Percentiles rank a stretch among this genome's conserved stretches.
Conservation (phyloP, 2,797 vertebrate species). For the Bradypodion ventrale region DNA sequence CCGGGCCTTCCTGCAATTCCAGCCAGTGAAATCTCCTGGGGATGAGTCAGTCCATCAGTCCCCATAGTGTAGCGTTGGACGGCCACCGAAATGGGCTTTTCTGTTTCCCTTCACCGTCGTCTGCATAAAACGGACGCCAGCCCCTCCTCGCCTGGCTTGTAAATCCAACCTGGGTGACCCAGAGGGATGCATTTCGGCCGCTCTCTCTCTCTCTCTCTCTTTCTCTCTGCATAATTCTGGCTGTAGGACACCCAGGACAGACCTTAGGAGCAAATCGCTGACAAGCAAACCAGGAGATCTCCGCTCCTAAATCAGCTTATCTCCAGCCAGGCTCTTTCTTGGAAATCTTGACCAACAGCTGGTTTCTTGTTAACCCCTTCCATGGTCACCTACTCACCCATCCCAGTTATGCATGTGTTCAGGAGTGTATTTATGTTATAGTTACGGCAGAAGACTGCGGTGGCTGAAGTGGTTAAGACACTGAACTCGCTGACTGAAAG, state of each 20-base stretch:
- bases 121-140: neutral
- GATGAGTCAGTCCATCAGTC: neutral
- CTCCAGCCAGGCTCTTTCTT: neutral
- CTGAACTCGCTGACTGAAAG: no score
- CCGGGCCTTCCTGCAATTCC: neutral
- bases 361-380: neutral
- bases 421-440: neutral
- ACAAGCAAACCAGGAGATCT: no score
- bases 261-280: neutral
- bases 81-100: neutral
- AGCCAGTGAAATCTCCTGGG: neutral
- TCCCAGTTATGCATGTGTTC: no score
- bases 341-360: neutral
- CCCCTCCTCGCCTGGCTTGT: neutral
- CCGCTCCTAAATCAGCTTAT: neutral
- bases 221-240: neutral
- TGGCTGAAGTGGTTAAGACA: no score
- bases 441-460: no score
- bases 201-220: no score
- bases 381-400: no score
- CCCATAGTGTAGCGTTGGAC: neutral
- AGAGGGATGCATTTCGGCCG: no score
- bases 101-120: neutral
- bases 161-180: neutral
- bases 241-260: neutral